These are phyloP conservation scores for Salticus scenicus DNA, from an alignment of 2,888 invertebrate species.

Conservation along the genomic window DNA sequence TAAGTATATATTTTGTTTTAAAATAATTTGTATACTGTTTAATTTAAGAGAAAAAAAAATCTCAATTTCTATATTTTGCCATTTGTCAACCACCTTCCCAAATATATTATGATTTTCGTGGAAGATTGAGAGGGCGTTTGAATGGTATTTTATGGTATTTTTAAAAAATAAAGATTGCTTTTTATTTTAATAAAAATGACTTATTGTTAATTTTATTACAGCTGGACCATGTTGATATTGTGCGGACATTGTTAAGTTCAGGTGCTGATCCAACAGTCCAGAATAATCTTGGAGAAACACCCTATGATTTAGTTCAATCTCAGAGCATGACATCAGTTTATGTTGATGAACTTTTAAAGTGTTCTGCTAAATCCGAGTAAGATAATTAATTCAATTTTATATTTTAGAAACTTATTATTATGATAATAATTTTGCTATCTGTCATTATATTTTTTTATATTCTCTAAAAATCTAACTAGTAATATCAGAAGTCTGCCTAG, in stretches of 20 bases:
- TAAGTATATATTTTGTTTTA: no score
- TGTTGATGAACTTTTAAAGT: conserved; percentile 80
- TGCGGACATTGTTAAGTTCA: conserved; percentile 79
- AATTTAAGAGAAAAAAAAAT: no score
- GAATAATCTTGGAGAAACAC: conserved; percentile 79
- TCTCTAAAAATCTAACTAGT: no score
- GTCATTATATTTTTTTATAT: no score
- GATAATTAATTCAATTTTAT: conserved; percentile 61
- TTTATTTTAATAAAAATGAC: not conserved
- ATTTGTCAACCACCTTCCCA: no score
- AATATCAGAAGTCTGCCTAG: no score
- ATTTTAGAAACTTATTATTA: not conserved
- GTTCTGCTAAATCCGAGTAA: conserved; percentile 81
- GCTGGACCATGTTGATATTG: conserved; percentile 79
- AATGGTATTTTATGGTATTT: no score
- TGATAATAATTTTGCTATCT: not conserved
- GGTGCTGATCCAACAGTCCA: conserved; percentile 80
- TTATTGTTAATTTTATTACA: conserved; percentile 72
- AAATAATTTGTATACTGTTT: no score
- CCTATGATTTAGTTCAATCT: conserved; percentile 78
- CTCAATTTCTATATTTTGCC: no score
- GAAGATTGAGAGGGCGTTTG: no score
- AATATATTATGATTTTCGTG: no score
- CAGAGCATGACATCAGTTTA: conserved; percentile 79
- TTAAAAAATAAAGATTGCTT: no score